Evolutionary conservation across 1,140 invertebrate species (phyloP), one percentile per base, ranked within the genome.

Genomic region (Olivierus martensii): DNA sequence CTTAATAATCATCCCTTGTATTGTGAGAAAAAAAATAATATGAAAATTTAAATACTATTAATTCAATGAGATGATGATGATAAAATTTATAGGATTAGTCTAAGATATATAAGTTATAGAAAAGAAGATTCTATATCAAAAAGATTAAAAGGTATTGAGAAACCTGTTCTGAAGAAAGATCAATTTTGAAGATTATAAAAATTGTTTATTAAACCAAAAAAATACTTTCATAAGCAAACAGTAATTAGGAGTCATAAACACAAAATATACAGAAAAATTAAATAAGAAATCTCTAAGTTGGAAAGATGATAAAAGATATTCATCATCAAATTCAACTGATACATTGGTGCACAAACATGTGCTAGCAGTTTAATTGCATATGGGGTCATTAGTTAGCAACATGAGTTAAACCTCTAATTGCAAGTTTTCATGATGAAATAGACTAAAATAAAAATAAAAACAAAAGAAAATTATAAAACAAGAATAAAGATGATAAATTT

Each of bases 1-100:
- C 42, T 48, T n/a, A n/a, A 3, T 2, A 5, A 14, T 6, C 55
- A 56, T 47, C 15, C 38, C 9, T 19, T 46, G 21, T 41, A 39
- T 22, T 6, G 7, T 15, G 21, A 12, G 7, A 15, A 34, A 14
- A 56, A 41, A 11, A 51, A 17, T 11, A 7, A 15, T 55, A 44
- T 48, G 53, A 10, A 50, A 51, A 45, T 21, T 51, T 15, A 55
- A 55, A 45, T n/a, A n/a, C n/a, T 39, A 51, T 34, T 41, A 56
- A 22, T 14, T 5, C 3, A 14, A 18, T 7, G 48, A 2, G n/a
- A n/a, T n/a, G 2, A 45, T 39, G 7, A 55, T 35, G 2, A 4
- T 38, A 6, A 35, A 47, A 22, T 56, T 52, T 28, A 42, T 56
- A 11, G 44, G 55, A 11, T 18, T n/a, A n/a, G n/a, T n/a, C n/a